A percentile compares a stretch with the other conserved stretches of the same genome.
phyloP scores from a whole-genome alignment of 2,888 invertebrate species.

The Odontocerum albicorne region DNA sequence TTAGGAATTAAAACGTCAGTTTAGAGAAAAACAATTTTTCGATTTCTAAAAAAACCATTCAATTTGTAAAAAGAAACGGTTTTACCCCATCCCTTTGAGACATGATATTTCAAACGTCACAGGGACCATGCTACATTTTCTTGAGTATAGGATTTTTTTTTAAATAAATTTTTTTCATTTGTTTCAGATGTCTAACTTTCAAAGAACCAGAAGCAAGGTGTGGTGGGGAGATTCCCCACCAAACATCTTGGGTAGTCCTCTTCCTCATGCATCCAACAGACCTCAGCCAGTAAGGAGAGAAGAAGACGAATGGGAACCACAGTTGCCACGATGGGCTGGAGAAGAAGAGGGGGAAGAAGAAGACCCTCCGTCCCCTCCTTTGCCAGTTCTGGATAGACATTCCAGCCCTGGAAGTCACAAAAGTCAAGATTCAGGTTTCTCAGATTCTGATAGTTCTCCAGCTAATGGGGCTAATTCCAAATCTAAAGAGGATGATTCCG shows the following conservation, averaged over 20 bases:
- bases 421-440: conserved; percentile 81
- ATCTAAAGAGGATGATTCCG: conserved; percentile 37
- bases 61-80: no score
- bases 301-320: conserved; percentile 41
- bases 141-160: no score
- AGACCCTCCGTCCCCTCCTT: conserved; percentile 46
- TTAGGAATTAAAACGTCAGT: no score
- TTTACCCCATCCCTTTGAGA: no score
- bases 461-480: conserved; percentile 33
- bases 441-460: conserved; percentile 73
- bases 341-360: conserved; percentile 17
- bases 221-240: conserved; percentile 65
- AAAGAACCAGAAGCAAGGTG: conserved; percentile 67
- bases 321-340: conserved; percentile 54
- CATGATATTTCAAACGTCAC: no score
- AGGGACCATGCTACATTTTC: no score
- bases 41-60: no score
- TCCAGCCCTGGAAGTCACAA: conserved; percentile 67
- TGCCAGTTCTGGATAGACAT: conserved; percentile 50
- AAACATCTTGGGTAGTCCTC: conserved; percentile 50
- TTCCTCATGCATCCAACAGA: conserved; percentile 45
- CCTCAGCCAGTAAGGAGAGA: no score
- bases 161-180: no score
- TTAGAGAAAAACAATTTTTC: no score
- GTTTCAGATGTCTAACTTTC: conserved; percentile 65